Percentiles rank a stretch among this genome's conserved stretches.
Evolutionary conservation across 2,888 invertebrate genomes (phyloP).

Genomic region (Caenorhabditis zanzibari): DNA sequence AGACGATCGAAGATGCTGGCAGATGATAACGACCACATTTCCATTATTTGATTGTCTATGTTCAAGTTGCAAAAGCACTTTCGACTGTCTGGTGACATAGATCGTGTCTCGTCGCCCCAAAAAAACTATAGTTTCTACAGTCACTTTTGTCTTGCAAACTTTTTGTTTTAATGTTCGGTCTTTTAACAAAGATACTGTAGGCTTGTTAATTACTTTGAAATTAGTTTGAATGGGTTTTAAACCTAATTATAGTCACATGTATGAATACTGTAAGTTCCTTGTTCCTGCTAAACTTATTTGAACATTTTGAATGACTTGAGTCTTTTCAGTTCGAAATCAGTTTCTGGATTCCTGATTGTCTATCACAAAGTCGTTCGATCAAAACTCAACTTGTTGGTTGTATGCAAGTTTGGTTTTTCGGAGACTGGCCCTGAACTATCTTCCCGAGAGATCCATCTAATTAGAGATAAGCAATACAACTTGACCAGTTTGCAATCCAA

Average conservation of each 20-base stretch:
- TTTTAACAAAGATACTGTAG: not conserved
- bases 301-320: no score
- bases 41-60: conserved; percentile 40
- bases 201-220: not conserved
- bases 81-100: conserved; percentile 13
- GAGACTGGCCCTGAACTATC: no score
- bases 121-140: conserved; percentile 5
- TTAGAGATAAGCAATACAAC: no score
- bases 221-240: not conserved
- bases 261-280: not conserved
- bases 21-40: conserved; percentile 38
- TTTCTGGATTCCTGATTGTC: no score
- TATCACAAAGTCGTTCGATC: no score
- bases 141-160: not conserved
- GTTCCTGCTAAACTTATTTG: no score
- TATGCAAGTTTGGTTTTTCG: no score
- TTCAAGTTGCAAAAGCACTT: conserved; percentile 30
- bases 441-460: no score
- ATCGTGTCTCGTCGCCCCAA: no score
- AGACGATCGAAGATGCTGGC: conserved; percentile 51
- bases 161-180: conserved; percentile 10
- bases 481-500: no score
- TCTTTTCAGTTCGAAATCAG: no score
- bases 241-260: not conserved
- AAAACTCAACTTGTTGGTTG: no score